Evolutionary conservation across 2,888 invertebrate species (phyloP), one percentile per base, ranked within the genome.

Genomic region (Phymatocera aterrima): DNA sequence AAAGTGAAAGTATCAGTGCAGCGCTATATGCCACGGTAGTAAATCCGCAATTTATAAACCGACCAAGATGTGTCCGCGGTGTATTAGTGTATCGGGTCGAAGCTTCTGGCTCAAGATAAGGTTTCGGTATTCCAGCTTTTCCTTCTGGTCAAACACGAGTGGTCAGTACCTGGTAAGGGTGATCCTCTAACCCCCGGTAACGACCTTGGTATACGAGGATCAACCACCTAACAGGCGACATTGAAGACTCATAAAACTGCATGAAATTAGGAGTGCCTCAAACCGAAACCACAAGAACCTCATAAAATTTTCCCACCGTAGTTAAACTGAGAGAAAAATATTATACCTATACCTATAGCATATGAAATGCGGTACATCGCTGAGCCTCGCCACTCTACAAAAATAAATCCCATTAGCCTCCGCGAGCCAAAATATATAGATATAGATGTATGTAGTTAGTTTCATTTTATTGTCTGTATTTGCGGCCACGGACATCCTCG

Each of bases 231-330:
- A 46, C 5, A 61, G 46, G 31, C 15, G 37, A 31, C 40, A 31
- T 77, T 24, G n/a, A 43, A 57, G 28, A 31, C 61, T 77, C 77
- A 34, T 77, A 77, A 77, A 77, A 51, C 65, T 68, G 77, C 77
- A 77, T 77, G 77, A 65, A 77, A 77, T 77, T 77, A 77, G 65
- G 77, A 48, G 18, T 21, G 34, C 31, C 24, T 0, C 34, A 40
- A 12, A 65, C n/a, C n/a, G 10, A 21, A n/a, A 37, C 46, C 34
- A 15, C n/a, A 21, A 48, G 15, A 10, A 28, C 51, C 6, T 24
- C 18, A 48, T 10, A 51, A 37, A 65, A 18, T 40, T 40, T 6
- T 21, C 34, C 43, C 21, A 28, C 54, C 12, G 0, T 18, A 64
- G 28, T 51, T 21, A 51, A 57, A 57, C n/a, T n/a, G n/a, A 28